phyloP scores from a whole-genome alignment of 2,797 vertebrate species.

The Remorina albescens region DNA sequence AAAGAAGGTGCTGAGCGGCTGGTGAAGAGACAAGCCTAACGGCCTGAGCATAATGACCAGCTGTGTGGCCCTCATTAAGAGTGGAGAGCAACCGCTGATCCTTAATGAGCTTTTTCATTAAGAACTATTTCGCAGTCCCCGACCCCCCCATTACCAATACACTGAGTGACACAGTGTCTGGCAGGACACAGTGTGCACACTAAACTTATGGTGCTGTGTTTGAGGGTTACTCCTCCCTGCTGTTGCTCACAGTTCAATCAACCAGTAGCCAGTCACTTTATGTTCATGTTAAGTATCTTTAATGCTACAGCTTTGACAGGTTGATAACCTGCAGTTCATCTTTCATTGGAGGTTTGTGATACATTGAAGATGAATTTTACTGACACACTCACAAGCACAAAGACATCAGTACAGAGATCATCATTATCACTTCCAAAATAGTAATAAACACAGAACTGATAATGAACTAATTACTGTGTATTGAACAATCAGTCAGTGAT shows the following conservation, averaged over 20 bases:
- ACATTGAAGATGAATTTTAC: neutral
- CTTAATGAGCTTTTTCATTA: slow-evolving; percentile 78
- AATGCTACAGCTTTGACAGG: neutral
- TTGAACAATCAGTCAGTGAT: too few relatives aligned
- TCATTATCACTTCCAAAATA: neutral
- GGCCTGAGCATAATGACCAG: slow-evolving; percentile 69
- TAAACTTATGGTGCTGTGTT: neutral
- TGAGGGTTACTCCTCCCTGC: neutral
- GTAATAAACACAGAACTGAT: slow-evolving; percentile 9
- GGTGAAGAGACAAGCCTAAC: slow-evolving; percentile 65
- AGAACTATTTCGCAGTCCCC: slow-evolving; percentile 62
- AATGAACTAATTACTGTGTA: neutral
- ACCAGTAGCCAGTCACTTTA: neutral
- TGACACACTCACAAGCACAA: neutral
- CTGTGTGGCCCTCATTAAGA: slow-evolving; percentile 72
- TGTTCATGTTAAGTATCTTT: too few relatives aligned
- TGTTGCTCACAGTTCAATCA: neutral
- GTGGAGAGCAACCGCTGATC: slow-evolving; percentile 55
- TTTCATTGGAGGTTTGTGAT: neutral
- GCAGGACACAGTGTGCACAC: neutral
- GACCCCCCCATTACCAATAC: too few relatives aligned
- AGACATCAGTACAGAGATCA: neutral
- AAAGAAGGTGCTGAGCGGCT: slow-evolving; percentile 42
- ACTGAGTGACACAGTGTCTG: slow-evolving; percentile 12
- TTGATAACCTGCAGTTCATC: neutral